These are phyloP conservation scores for Choreutis nemorana DNA, from an alignment of 2,888 invertebrate genomes.

Conservation along the genomic window DNA sequence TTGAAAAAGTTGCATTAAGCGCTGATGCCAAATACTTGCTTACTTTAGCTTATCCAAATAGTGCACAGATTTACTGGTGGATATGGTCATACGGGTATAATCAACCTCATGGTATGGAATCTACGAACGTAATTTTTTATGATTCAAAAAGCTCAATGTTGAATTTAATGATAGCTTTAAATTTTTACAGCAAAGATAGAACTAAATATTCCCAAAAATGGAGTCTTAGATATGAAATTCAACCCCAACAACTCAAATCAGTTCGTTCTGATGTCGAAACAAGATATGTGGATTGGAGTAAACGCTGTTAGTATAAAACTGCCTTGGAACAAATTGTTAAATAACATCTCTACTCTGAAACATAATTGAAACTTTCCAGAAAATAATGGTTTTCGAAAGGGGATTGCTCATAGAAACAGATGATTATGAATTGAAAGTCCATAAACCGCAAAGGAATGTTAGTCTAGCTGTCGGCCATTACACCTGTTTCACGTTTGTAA, in stretches of 20 bases:
- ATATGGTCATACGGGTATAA: constrained; percentile 66
- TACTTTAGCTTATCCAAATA: constrained; percentile 54
- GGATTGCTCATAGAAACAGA: constrained; percentile 37
- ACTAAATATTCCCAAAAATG: constrained; percentile 21
- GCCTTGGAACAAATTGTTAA: not conserved
- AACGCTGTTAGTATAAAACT: constrained; percentile 28
- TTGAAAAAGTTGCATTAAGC: constrained; percentile 55
- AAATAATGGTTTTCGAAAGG: constrained; percentile 35
- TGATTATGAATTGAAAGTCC: constrained; percentile 34
- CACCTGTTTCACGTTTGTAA: constrained; percentile 59
- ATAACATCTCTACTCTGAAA: not conserved
- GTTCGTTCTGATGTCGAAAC: constrained; percentile 37
- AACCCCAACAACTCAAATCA: constrained; percentile 36
- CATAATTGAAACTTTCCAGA: constrained; percentile 21
- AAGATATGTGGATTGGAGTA: constrained; percentile 38
- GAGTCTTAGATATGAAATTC: constrained; percentile 33
- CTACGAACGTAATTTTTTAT: not conserved
- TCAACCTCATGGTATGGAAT: constrained; percentile 56
- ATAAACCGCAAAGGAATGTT: constrained; percentile 20
- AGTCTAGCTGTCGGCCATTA: constrained; percentile 41
- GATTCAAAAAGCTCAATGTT: not conserved
- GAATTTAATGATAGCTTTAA: not conserved
- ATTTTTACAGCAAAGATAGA: constrained; percentile 21
- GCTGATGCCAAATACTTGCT: constrained; percentile 66
- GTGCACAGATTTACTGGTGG: constrained; percentile 65